Percentiles rank a stretch among this genome's conserved stretches.
phyloP scores from a whole-genome alignment of 2,113 vertebrate genomes.

The Butorides virescens region DNA sequence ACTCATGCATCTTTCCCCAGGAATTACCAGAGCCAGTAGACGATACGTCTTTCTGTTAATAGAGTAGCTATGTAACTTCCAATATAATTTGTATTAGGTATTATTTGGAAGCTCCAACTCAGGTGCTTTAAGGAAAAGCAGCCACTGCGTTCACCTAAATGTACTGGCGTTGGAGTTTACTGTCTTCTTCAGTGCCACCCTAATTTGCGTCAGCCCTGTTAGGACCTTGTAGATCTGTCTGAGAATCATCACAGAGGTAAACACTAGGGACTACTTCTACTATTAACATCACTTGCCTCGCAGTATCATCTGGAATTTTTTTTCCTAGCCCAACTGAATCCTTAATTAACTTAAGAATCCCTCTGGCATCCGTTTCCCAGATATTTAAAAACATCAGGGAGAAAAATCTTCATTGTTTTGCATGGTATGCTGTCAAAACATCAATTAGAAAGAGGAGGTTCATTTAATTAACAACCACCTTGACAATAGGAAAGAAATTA shows the following conservation, averaged over 20 bases:
- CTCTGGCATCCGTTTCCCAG: conserved; percentile 30
- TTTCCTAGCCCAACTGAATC: conserved; percentile 42
- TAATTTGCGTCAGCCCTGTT: background rate
- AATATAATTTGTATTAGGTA: background rate
- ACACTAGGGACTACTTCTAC: conserved; percentile 48
- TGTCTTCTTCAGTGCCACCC: background rate
- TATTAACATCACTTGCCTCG: conserved; percentile 37
- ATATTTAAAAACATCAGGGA: conserved; percentile 52
- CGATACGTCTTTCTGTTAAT: background rate
- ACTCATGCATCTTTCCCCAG: background rate
- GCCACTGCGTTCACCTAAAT: background rate
- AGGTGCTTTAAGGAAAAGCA: background rate
- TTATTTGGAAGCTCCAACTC: background rate
- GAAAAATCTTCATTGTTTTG: conserved; percentile 56
- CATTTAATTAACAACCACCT: conserved; percentile 49
- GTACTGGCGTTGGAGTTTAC: background rate
- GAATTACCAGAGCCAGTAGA: background rate
- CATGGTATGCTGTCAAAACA: conserved; percentile 55
- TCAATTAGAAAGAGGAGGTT: conserved; percentile 54
- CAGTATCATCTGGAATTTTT: conserved; percentile 41
- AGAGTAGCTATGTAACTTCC: background rate
- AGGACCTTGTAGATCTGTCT: conserved; percentile 44
- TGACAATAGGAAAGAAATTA: conserved; percentile 49
- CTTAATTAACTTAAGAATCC: conserved; percentile 70
- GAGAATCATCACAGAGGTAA: conserved; percentile 60